Evolutionary conservation across 2,888 invertebrate species (phyloP).

Genomic region (Xestia rhomboidea): DNA sequence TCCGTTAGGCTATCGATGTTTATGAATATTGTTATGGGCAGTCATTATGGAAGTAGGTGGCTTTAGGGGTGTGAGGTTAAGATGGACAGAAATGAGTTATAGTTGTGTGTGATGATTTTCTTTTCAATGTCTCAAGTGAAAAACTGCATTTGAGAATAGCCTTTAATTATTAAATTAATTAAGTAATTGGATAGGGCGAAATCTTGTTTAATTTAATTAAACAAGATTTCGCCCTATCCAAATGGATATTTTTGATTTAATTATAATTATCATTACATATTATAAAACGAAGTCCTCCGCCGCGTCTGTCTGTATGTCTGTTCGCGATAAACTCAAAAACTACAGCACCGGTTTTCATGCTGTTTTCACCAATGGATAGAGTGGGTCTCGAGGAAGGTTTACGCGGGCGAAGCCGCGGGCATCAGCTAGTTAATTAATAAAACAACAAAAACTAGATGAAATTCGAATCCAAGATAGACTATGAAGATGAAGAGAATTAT

Average conservation of each 20-base stretch:
- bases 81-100: neutral
- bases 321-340: too few relatives aligned
- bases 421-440: too few relatives aligned
- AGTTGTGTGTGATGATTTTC: neutral
- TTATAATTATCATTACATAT: too few relatives aligned
- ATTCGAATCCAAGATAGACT: neutral
- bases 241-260: neutral
- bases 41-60: slow-evolving; percentile 46
- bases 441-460: neutral
- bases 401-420: too few relatives aligned
- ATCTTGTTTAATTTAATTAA: too few relatives aligned
- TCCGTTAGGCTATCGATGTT: slow-evolving; percentile 57
- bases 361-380: too few relatives aligned
- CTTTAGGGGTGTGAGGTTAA: slow-evolving; percentile 37
- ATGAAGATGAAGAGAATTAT: neutral
- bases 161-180: too few relatives aligned
- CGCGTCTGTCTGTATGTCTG: too few relatives aligned
- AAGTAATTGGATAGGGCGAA: too few relatives aligned
- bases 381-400: too few relatives aligned
- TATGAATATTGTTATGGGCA: slow-evolving; percentile 38
- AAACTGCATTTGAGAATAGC: neutral
- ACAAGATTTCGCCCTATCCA: neutral
- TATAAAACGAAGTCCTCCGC: too few relatives aligned
- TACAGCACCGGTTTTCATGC: too few relatives aligned
- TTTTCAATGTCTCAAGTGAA: neutral